Percentiles rank a stretch among this genome's conserved stretches.
These are phyloP conservation scores for Thripadectes ignobilis DNA, from an alignment of 2,797 vertebrate species.

Conservation along the genomic window DNA sequence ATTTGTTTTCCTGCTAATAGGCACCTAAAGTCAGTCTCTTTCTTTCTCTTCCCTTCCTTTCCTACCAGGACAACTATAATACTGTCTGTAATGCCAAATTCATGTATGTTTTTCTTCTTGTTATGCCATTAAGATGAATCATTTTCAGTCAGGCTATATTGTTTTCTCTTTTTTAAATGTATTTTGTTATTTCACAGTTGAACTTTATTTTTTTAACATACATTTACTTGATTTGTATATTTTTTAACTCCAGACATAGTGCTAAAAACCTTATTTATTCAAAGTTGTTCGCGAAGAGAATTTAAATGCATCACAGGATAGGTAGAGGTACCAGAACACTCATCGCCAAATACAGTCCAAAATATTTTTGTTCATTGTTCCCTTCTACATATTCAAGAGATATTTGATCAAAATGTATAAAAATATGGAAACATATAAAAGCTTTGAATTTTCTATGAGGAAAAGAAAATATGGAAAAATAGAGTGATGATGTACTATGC, in stretches of 20 bases:
- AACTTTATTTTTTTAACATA: neutral
- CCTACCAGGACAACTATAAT: slow-evolving; percentile 1
- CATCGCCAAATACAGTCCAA: neutral
- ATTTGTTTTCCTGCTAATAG: neutral
- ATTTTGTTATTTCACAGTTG: neutral
- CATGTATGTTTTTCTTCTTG: slow-evolving; percentile 9
- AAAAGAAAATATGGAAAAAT: slow-evolving; percentile 36
- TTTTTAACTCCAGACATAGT: slow-evolving; percentile 26
- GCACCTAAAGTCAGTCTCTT: neutral
- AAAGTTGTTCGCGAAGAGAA: neutral
- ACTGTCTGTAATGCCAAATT: slow-evolving; percentile 10
- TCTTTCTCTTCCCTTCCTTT: neutral
- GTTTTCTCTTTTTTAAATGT: neutral
- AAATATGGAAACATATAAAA: slow-evolving; percentile 42
- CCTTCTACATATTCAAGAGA: slow-evolving; percentile 64
- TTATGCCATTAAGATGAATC: slow-evolving; percentile 40
- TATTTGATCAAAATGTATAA: slow-evolving; percentile 62
- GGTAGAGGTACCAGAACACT: neutral
- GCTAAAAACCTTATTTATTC: slow-evolving; percentile 11
- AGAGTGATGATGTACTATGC: slow-evolving; percentile 22
- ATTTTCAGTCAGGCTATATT: neutral
- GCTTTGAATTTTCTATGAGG: slow-evolving; percentile 48
- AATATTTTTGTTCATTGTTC: slow-evolving; percentile 45
- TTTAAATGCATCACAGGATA: slow-evolving; percentile 18
- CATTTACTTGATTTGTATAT: neutral